Base-by-base conservation (phyloP, 2,888 invertebrate species). In the Blastobasis adustella region DNA sequence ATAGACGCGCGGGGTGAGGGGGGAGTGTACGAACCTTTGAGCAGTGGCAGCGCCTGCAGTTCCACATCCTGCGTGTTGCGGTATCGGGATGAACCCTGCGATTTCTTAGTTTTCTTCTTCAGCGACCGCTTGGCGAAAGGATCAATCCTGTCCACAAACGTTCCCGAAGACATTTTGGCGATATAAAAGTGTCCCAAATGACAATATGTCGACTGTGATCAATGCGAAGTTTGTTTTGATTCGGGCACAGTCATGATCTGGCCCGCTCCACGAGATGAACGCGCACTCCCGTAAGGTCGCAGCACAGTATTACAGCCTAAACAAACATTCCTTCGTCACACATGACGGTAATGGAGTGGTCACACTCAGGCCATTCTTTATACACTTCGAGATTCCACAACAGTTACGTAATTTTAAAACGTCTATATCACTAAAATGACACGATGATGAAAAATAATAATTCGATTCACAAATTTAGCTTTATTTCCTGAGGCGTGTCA, bases 91-190 rank as follows among this genome's bases (percentile, higher is more conserved):
- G 98, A 98, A 73, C 99, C 99, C 90, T 99, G 98, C 81, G 98
- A 98, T 90, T 97, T 96, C 91, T 97, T 98, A 79, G 97, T 96
- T 90, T 99, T 98, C 92, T 98, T 97, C 91, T 98, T 97, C 75
- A 98, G 90, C 75, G 98, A 98, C 85, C 98, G 93, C 92, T 98
- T 99, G 72, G 97, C 96, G 90, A 99, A 99, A 76, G 99, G 99
- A 92, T 99, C 99, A 91, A 99, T 98, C 90, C 98, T 96, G 92
- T 99, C 98, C 90, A 98, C 98, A 92, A 98, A 96, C 86, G 96
- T 94, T 90, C 93, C 94, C 90, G 95, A 93, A 88, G 89, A 89
- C 93, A 92, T 92, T 81, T 89, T 90, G 85, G 73, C 74, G 78
- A 76, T 83, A 77, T 76, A 79, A 80, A 82, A 87, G 77, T 84